These are phyloP conservation scores for Anoplophora glabripennis DNA, from an alignment of 1,140 invertebrate species.

Conservation along the genomic window DNA sequence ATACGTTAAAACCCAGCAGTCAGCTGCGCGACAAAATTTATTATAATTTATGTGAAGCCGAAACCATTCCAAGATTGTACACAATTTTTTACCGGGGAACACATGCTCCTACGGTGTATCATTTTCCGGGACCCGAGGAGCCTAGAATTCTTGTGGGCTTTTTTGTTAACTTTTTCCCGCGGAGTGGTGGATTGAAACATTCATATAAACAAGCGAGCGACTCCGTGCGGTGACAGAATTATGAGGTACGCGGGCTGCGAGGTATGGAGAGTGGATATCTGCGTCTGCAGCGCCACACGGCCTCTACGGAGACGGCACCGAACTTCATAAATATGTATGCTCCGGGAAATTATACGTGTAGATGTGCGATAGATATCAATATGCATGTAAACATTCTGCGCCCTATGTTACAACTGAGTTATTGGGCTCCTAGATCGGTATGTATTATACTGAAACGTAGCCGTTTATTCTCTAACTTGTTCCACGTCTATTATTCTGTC, in stretches of 20 bases:
- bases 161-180: conserved; percentile 31
- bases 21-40: conserved; percentile 19
- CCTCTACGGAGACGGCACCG: neutral
- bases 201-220: conserved; percentile 36
- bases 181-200: conserved; percentile 39
- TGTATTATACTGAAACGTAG: conserved; percentile 29
- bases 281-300: neutral
- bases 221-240: conserved; percentile 46
- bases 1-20: neutral
- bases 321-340: conserved; percentile 44
- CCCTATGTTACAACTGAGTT: conserved; percentile 43
- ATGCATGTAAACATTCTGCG: conserved; percentile 47
- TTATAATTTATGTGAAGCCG: conserved; percentile 16
- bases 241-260: conserved; percentile 38
- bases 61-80: conserved; percentile 21
- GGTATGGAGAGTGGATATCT: conserved; percentile 31
- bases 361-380: conserved; percentile 49
- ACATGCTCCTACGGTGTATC: conserved; percentile 22
- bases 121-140: conserved; percentile 26
- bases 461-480: conserved; percentile 12
- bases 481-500: neutral
- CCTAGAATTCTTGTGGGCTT: conserved; percentile 24
- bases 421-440: conserved; percentile 34
- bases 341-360: conserved; percentile 45
- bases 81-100: conserved; percentile 21